These are phyloP conservation scores for Melanocharis versteri DNA, from an alignment of 2,113 vertebrate species.

Conservation along the genomic window DNA sequence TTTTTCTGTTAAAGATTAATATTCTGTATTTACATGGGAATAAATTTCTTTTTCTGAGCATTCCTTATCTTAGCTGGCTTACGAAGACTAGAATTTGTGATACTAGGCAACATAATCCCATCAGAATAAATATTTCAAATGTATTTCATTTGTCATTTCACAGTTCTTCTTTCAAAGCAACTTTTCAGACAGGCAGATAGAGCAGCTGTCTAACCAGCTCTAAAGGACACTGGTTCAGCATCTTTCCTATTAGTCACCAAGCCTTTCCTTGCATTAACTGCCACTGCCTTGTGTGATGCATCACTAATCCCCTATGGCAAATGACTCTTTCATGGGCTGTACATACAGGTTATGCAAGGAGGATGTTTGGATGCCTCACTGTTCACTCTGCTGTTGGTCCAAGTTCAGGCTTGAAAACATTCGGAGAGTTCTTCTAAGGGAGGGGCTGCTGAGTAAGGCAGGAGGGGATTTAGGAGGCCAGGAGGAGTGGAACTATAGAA, in stretches of 20 bases:
- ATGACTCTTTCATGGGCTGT: not conserved
- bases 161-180: not conserved
- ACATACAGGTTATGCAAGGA: not conserved
- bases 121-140: not conserved
- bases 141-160: not conserved
- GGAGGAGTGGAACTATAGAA: not conserved
- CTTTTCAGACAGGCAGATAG: not conserved
- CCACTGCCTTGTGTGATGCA: not conserved
- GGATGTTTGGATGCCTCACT: not conserved
- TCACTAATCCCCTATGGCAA: not conserved
- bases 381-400: not conserved
- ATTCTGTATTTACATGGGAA: not conserved
- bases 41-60: not conserved
- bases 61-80: not conserved
- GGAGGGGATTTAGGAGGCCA: not conserved
- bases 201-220: not conserved
- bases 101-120: not conserved
- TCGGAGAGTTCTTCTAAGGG: not conserved
- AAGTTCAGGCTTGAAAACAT: conserved; percentile 21
- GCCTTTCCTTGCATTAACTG: not conserved
- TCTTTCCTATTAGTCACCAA: not conserved
- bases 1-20: not conserved
- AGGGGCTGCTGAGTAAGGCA: not conserved
- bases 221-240: not conserved
- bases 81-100: not conserved